phyloP scores from a whole-genome alignment of 2,888 invertebrate genomes.

The Parochlus steinenii region DNA sequence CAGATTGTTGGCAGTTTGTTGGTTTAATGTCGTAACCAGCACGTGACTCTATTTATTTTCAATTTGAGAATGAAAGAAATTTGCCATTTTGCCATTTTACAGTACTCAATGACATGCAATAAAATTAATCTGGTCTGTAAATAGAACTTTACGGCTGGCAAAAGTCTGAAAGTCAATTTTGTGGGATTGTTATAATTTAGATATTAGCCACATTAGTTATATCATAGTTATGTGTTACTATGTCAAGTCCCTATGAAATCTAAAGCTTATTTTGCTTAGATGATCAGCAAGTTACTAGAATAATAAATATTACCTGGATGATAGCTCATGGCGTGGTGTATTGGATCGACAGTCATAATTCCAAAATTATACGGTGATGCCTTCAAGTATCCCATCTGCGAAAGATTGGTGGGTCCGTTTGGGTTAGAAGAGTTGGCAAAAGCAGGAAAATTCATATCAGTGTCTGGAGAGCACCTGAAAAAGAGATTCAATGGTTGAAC shows the following conservation, averaged over 20 bases:
- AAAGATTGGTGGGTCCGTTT: slow-evolving; percentile 32
- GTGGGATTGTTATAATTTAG: too few relatives aligned
- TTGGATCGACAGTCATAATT: slow-evolving; percentile 43
- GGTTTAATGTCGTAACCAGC: too few relatives aligned
- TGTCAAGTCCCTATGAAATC: not conserved
- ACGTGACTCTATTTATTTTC: too few relatives aligned
- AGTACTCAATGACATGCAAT: slow-evolving; percentile 5
- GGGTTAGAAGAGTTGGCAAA: slow-evolving; percentile 26
- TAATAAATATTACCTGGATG: slow-evolving; percentile 33
- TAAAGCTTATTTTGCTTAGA: slow-evolving; percentile 3
- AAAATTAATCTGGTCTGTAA: too few relatives aligned
- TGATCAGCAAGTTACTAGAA: not conserved
- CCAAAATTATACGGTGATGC: slow-evolving; percentile 39
- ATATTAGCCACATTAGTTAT: too few relatives aligned
- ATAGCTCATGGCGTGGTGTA: slow-evolving; percentile 52
- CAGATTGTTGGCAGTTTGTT: too few relatives aligned
- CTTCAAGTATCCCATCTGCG: slow-evolving; percentile 40
- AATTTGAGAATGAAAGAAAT: too few relatives aligned
- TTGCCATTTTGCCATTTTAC: slow-evolving; percentile 14
- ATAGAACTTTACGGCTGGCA: too few relatives aligned
- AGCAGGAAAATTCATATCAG: slow-evolving; percentile 40
- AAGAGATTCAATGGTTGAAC: too few relatives aligned
- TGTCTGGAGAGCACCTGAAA: too few relatives aligned
- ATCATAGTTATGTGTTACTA: too few relatives aligned
- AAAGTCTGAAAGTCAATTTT: too few relatives aligned